A percentile compares a stretch with the other conserved stretches of the same genome.
These are phyloP conservation scores for human DNA, from an alignment of 2,113 vertebrate genomes.

Conservation along the genomic window DNA sequence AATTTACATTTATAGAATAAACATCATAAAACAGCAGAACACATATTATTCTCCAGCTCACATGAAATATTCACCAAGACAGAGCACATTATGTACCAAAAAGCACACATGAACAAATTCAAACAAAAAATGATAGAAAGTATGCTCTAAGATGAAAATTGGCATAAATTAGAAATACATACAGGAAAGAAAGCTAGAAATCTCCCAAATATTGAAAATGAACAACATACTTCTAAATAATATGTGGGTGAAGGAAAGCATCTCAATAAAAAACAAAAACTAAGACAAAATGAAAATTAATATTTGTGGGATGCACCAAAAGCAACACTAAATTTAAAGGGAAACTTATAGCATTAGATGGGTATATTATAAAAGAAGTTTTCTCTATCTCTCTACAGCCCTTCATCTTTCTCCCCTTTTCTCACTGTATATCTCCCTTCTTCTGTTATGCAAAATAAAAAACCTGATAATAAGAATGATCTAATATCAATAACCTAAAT, in stretches of 20 bases:
- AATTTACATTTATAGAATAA: neutral
- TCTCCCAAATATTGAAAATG: neutral
- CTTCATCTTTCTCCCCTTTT: neutral
- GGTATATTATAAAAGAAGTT: neutral
- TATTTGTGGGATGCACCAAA: neutral
- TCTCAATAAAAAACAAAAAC: neutral
- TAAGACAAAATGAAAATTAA: neutral
- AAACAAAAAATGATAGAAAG: neutral
- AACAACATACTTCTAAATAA: neutral
- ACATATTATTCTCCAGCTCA: neutral
- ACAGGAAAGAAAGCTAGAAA: neutral
- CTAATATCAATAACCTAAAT: neutral
- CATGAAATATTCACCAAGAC: neutral
- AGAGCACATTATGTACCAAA: neutral
- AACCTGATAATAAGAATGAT: neutral
- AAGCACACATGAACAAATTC: neutral
- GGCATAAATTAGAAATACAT: neutral
- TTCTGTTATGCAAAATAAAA: neutral
- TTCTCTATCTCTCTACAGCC: neutral
- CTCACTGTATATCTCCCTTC: no score
- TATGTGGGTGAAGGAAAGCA: neutral
- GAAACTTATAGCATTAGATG: neutral
- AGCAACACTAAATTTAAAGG: neutral
- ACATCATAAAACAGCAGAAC: neutral
- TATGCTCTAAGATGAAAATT: neutral